Conservation (phyloP, 2,113 vertebrate species). For the Archocentrus centrarchus region DNA sequence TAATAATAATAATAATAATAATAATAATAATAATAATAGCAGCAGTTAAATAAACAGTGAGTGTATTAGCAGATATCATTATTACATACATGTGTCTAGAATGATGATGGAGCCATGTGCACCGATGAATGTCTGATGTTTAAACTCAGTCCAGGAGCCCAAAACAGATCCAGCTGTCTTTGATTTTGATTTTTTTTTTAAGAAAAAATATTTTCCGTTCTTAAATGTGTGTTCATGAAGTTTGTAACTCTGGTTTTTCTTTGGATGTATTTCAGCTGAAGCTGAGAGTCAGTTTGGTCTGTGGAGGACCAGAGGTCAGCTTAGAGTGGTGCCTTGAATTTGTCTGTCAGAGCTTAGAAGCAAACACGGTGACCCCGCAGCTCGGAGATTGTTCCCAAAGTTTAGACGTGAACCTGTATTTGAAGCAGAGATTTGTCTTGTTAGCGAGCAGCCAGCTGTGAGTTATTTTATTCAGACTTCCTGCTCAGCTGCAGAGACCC, state of each 20-base stretch:
- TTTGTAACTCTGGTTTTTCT: accelerated
- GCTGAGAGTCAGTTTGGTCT: too few relatives aligned
- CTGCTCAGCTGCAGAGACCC: too few relatives aligned
- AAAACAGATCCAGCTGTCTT: not conserved
- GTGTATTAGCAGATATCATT: not conserved
- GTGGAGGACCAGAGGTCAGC: not conserved
- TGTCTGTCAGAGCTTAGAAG: not conserved
- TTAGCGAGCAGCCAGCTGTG: not conserved
- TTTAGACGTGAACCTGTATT: too few relatives aligned
- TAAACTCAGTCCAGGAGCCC: not conserved
- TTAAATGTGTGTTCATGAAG: too few relatives aligned
- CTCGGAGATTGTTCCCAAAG: not conserved
- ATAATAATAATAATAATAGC: not conserved
- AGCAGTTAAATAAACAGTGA: not conserved
- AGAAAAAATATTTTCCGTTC: too few relatives aligned
- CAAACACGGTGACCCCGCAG: not conserved
- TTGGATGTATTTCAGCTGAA: too few relatives aligned
- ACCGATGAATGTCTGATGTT: not conserved
- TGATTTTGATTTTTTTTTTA: too few relatives aligned
- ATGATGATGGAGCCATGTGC: not conserved
- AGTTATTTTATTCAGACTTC: not conserved
- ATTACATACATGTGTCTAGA: not conserved
- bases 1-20: accelerated
- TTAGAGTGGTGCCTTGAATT: not conserved
- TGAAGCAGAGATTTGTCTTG: too few relatives aligned